phyloP scores from a whole-genome alignment of 2,888 invertebrate genomes.

The Meteorus colon region DNA sequence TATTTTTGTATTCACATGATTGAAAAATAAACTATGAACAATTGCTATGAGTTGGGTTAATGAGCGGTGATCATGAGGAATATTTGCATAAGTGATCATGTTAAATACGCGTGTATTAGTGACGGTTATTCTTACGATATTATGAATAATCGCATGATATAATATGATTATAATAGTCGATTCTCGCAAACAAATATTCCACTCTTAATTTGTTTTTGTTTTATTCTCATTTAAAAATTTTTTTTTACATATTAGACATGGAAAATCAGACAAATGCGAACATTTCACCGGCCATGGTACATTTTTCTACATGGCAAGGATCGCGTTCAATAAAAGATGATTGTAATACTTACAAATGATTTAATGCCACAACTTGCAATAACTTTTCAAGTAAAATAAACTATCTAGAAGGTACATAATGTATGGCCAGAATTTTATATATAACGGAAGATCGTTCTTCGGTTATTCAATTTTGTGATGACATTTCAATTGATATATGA shows the following conservation, averaged over 20 bases:
- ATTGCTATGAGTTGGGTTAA: slow-evolving; percentile 58
- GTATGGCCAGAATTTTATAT: slow-evolving; percentile 17
- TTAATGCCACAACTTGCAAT: slow-evolving; percentile 19
- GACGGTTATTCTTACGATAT: slow-evolving; percentile 39
- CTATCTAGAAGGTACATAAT: slow-evolving; percentile 14
- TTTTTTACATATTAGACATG: slow-evolving; percentile 13
- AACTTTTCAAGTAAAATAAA: slow-evolving; percentile 20
- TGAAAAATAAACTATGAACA: slow-evolving; percentile 82
- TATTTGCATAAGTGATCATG: slow-evolving; percentile 40
- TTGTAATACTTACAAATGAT: slow-evolving; percentile 19
- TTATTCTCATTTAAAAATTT: slow-evolving; percentile 16
- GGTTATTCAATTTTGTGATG: slow-evolving; percentile 4
- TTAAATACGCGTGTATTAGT: slow-evolving; percentile 24
- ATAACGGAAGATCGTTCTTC: slow-evolving; percentile 14
- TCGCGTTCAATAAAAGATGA: slow-evolving; percentile 15
- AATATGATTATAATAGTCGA: slow-evolving; percentile 24
- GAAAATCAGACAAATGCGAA: slow-evolving; percentile 15
- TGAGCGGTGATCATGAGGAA: slow-evolving; percentile 32
- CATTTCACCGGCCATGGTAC: slow-evolving; percentile 6
- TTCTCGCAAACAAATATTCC: slow-evolving; percentile 24
- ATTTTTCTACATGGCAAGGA: slow-evolving; percentile 14
- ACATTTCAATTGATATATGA: slow-evolving; percentile 23
- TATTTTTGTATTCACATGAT: slow-evolving; percentile 78
- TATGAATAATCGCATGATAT: slow-evolving; percentile 30
- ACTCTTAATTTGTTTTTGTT: slow-evolving; percentile 17